Conservation (phyloP, 2,113 vertebrate genomes). For the Phyllostomus hastatus region DNA sequence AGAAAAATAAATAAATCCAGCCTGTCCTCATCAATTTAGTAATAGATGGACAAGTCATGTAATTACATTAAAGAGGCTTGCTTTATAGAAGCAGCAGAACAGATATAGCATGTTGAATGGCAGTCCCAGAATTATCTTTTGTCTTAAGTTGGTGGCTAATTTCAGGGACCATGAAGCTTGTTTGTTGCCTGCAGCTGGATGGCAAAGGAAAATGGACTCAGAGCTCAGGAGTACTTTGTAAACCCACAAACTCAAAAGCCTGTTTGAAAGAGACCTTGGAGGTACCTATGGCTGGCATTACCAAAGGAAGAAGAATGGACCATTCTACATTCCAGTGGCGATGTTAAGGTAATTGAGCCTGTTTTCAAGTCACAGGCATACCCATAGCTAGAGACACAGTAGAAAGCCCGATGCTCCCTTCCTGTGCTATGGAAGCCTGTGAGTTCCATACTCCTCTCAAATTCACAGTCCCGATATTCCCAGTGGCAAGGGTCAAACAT, state of each 20-base stretch:
- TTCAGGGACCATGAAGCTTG: slow-evolving; percentile 62
- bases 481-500: slow-evolving; percentile 2
- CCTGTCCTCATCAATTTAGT: slow-evolving; percentile 50
- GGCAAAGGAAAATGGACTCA: slow-evolving; percentile 57
- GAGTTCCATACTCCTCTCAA: background rate
- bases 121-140: slow-evolving; percentile 67
- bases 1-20: slow-evolving; percentile 47
- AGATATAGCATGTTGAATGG: slow-evolving; percentile 60
- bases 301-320: background rate
- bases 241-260: slow-evolving; percentile 29
- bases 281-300: background rate
- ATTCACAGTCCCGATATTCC: background rate
- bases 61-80: slow-evolving; percentile 67
- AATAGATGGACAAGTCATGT: slow-evolving; percentile 57
- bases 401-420: background rate
- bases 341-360: background rate
- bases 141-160: slow-evolving; percentile 65
- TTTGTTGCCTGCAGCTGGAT: slow-evolving; percentile 47
- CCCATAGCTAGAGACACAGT: background rate
- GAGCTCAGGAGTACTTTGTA: slow-evolving; percentile 23
- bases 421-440: background rate
- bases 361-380: background rate
- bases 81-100: slow-evolving; percentile 52
- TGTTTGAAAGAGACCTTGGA: slow-evolving; percentile 25
- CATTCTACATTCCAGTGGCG: background rate